Evolutionary conservation across 2,113 vertebrate species (phyloP), one percentile per base, ranked within the genome.

Genomic region (Xyrauchen texanus): DNA sequence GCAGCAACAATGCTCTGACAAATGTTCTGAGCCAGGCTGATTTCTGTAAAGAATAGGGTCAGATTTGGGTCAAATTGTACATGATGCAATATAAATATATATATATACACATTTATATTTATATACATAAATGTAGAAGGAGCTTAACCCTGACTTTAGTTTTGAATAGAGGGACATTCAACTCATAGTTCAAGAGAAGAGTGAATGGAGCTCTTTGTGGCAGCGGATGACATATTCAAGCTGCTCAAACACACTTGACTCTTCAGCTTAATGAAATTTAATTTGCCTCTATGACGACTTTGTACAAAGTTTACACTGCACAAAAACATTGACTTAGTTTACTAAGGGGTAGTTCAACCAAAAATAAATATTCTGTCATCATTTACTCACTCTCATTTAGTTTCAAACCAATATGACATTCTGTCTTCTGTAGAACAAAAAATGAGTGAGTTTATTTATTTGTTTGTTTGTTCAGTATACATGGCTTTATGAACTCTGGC

Each of bases 201-300:
- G 47, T 78, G 75, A 81, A 81, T 68, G 68, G 47, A 12, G 12
- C 60, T 46, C 64, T 77, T 75, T 77, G 79, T 71, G 46, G 51
- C 46, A 68, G 11, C 4, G 3, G 1, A 34, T 63, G 58, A 64
- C 52, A 57, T 11, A 58, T 42, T 78, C 63, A 64, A 52, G 13
- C 69, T 84, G 49, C 80, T 77, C 42, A 77, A 83, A 83, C 73
- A 80, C 47, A 66, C 66, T 21, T 42, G 34, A 58, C 21, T 49
- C 12, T 15, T 21, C 62, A 49, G 49, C 46, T 77, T 62, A 72
- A 53, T 13, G 0, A 67, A 34, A 21, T 63, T 52, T 64, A 12
- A 75, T 79, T 75, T 75, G 46, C n/a, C 34, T 34, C 44, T 42
- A 15, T 66, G 61, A 66, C 16, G 21, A 70, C 79, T 49, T 79